These are phyloP conservation scores for Lepidocyrtinus sp. DNA, from an alignment of 2,888 invertebrate genomes.

Conservation along the genomic window DNA sequence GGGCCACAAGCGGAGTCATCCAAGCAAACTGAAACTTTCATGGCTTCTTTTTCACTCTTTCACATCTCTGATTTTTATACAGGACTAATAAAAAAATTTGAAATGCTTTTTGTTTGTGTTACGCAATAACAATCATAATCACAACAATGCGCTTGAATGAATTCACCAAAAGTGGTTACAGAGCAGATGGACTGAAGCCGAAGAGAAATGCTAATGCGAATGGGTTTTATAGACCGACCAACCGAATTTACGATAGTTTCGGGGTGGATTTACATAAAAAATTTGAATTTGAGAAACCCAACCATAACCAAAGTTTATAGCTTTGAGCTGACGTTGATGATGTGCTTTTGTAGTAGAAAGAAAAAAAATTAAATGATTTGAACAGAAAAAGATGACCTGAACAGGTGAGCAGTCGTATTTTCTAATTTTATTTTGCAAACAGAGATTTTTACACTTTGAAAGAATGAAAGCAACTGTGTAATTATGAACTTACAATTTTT, in stretches of 20 bases:
- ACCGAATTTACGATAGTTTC: slow-evolving; percentile 27
- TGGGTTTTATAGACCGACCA: background rate
- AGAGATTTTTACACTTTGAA: slow-evolving; percentile 14
- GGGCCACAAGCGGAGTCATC: slow-evolving; percentile 25
- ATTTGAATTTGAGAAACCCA: background rate
- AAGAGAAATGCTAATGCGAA: background rate
- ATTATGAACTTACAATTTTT: no score
- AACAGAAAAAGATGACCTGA: slow-evolving; percentile 10
- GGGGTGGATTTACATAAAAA: background rate
- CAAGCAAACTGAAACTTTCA: slow-evolving; percentile 5
- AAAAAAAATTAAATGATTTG: background rate
- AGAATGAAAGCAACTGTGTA: no score
- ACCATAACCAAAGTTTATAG: background rate
- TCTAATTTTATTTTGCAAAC: slow-evolving; percentile 47
- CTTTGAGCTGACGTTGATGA: slow-evolving; percentile 25
- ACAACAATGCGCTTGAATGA: slow-evolving; percentile 25
- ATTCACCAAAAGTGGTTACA: background rate
- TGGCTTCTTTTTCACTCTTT: background rate
- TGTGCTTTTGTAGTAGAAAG: slow-evolving; percentile 22
- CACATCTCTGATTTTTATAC: slow-evolving; percentile 8
- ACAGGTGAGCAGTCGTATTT: slow-evolving; percentile 25
- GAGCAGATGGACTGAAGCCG: background rate
- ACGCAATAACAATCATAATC: slow-evolving; percentile 15
- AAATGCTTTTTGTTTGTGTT: background rate
- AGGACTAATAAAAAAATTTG: background rate